A percentile compares a stretch with the other conserved stretches of the same genome.
These are phyloP conservation scores for Pseudomyrmex pallidus DNA, from an alignment of 1,140 invertebrate genomes.

Conservation along the genomic window DNA sequence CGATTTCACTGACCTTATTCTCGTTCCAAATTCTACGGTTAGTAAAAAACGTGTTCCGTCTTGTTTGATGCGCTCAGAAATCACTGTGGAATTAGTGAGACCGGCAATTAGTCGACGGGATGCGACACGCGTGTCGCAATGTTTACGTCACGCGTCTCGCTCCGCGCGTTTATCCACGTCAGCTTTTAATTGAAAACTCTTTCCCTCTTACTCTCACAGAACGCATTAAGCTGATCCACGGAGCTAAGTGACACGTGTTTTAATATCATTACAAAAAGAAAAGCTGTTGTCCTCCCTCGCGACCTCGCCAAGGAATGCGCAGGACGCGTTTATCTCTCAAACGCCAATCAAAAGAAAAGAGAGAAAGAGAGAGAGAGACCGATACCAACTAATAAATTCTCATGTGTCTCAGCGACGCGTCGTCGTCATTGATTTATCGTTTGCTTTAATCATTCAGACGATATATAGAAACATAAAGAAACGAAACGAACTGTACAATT, in stretches of 20 bases:
- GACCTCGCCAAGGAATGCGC: conserved; percentile 33
- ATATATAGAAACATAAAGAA: conserved; percentile 33
- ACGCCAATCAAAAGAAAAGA: conserved; percentile 35
- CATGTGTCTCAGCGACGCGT: conserved; percentile 7
- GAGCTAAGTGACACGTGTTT: conserved; percentile 46
- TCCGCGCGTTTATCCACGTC: conserved; percentile 43
- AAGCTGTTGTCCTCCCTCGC: conserved; percentile 24
- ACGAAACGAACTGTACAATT: neutral
- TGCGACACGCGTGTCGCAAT: conserved; percentile 48
- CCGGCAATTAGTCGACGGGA: conserved; percentile 33
- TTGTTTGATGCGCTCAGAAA: conserved; percentile 1
- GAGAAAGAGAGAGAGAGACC: conserved; percentile 2
- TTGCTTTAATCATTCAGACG: conserved; percentile 34
- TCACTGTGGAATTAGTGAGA: conserved; percentile 18
- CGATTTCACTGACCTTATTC: neutral
- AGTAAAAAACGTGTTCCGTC: neutral
- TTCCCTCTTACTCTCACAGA: conserved; percentile 9
- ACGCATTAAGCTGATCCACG: conserved; percentile 46
- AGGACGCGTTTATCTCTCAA: conserved; percentile 34
- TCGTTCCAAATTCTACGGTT: neutral
- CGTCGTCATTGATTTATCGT: conserved; percentile 45
- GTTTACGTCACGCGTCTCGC: conserved; percentile 52
- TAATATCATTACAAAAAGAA: conserved; percentile 46
- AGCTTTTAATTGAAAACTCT: conserved; percentile 53
- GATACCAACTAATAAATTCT: conserved; percentile 52